These are phyloP conservation scores for Lochmaea capreae DNA, from an alignment of 2,888 invertebrate species.

Conservation along the genomic window DNA sequence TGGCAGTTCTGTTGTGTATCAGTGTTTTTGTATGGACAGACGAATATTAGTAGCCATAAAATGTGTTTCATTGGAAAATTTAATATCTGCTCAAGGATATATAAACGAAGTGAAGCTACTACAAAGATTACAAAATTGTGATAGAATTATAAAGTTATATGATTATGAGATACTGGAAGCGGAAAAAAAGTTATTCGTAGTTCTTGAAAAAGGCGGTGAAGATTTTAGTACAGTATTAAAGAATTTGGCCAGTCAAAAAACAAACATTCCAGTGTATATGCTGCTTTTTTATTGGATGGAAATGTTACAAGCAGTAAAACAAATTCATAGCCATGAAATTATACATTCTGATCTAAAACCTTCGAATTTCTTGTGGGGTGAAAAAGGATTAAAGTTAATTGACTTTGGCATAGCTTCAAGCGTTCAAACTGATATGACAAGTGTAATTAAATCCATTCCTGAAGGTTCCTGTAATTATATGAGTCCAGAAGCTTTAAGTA, in stretches of 20 bases:
- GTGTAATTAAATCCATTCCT: constrained; percentile 83
- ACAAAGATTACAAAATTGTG: constrained; percentile 82
- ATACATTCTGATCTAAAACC: constrained; percentile 98
- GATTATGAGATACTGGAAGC: constrained; percentile 80
- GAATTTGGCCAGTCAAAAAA: constrained; percentile 64
- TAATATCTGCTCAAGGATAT: constrained; percentile 80
- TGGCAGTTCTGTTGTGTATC: constrained; percentile 89
- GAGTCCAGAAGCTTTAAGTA: constrained; percentile 91
- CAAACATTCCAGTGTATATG: constrained; percentile 76
- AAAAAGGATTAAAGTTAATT: constrained; percentile 89
- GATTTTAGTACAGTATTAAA: constrained; percentile 84
- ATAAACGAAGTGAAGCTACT: constrained; percentile 90
- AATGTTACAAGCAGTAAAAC: constrained; percentile 91
- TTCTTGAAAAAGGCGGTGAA: constrained; percentile 93
- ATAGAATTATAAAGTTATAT: constrained; percentile 85
- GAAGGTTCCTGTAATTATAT: constrained; percentile 96
- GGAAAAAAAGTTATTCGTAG: constrained; percentile 79
- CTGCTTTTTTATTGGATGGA: constrained; percentile 92
- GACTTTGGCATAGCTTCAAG: constrained; percentile 97
- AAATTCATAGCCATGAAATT: constrained; percentile 85
- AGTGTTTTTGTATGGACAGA: constrained; percentile 74
- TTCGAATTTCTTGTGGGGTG: constrained; percentile 92
- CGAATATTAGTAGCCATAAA: constrained; percentile 79
- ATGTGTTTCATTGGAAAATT: constrained; percentile 84
- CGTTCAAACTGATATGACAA: constrained; percentile 88